Conservation (phyloP, 2,797 vertebrate genomes). For the Oophaga sylvatica region DNA sequence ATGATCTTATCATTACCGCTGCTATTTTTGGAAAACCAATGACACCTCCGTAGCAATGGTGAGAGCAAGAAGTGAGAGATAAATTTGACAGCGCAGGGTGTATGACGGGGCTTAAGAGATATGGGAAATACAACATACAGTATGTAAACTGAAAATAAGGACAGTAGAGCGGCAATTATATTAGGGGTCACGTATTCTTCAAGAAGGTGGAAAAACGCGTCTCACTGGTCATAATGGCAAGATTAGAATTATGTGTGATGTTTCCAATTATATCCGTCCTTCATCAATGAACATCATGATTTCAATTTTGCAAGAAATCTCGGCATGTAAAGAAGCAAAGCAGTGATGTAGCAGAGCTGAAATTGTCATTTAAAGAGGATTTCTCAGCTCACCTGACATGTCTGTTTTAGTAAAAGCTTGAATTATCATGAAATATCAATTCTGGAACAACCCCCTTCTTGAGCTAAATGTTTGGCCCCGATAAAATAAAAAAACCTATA, state of each 20-base stretch:
- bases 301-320: no score
- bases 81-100: neutral
- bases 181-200: neutral
- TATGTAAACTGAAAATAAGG: no score
- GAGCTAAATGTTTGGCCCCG: no score
- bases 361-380: no score
- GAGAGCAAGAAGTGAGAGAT: neutral
- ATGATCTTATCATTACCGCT: neutral
- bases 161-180: neutral
- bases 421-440: no score
- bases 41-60: neutral
- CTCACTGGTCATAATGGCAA: neutral
- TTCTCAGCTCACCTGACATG: no score
- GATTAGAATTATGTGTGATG: neutral
- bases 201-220: neutral
- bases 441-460: no score
- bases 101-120: neutral
- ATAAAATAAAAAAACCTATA: no score
- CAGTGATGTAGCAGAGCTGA: no score
- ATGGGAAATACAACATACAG: neutral
- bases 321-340: no score
- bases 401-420: no score
- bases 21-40: constrained; percentile 9
- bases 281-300: no score
- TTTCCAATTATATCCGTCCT: neutral